phyloP scores from a whole-genome alignment of 1,140 invertebrate species.

The Magallana gigas region DNA sequence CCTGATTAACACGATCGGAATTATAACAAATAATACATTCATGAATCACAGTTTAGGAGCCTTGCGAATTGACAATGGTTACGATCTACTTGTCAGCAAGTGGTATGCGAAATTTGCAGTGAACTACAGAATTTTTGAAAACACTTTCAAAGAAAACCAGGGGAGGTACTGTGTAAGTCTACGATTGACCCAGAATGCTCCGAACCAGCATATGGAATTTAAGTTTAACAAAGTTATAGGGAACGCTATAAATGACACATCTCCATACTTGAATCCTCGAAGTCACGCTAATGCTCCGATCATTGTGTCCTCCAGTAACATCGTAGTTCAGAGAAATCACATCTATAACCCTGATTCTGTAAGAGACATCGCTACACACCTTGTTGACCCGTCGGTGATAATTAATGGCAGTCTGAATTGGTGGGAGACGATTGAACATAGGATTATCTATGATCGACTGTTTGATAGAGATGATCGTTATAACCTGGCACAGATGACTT shows the following conservation, averaged over 20 bases:
- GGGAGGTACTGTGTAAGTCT: conserved; percentile 93
- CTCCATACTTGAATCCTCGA: conserved; percentile 85
- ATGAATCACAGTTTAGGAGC: conserved; percentile 89
- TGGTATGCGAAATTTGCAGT: conserved; percentile 77
- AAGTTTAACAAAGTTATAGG: conserved; percentile 92
- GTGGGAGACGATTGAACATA: conserved; percentile 84
- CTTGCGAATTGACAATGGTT: conserved; percentile 92
- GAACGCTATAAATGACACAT: conserved; percentile 94
- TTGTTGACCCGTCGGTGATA: conserved; percentile 95
- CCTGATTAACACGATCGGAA: conserved; percentile 76
- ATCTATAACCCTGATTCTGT: conserved; percentile 93
- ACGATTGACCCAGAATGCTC: conserved; percentile 91
- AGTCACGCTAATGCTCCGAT: conserved; percentile 93
- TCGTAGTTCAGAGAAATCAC: conserved; percentile 93
- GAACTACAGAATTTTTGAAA: conserved; percentile 88
- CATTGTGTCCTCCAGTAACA: conserved; percentile 91
- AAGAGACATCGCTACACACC: conserved; percentile 95
- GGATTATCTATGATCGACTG: conserved; percentile 68
- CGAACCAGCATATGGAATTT: conserved; percentile 89
- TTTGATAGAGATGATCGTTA: conserved; percentile 77
- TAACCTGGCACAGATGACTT: conserved; percentile 77
- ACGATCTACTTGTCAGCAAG: conserved; percentile 78
- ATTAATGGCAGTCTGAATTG: conserved; percentile 97
- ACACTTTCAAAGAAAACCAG: conserved; percentile 92
- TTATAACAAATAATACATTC: conserved; percentile 87